Base-by-base conservation (phyloP, 2,888 invertebrate species). In the Pseudococcus longispinus region DNA sequence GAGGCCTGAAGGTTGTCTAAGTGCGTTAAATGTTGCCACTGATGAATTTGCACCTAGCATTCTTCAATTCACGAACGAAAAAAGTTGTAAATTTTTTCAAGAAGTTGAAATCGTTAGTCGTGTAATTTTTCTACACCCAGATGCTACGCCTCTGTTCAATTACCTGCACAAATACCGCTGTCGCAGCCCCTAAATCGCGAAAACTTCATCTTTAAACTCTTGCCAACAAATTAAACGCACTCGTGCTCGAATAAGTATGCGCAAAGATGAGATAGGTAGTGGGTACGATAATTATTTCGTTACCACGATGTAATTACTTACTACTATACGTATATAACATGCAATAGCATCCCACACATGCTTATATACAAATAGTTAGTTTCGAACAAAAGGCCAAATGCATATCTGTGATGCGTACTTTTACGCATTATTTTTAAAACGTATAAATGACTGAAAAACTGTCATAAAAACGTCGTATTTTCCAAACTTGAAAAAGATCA, bases 381-480 rank as follows among this genome's bases (percentile, higher is more conserved):
- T 9, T 13, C 8, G 2, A 20, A 9, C 9, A 23, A 60, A 60
- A 60, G 60, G 23, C 23, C 60, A 60, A 60, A 23, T 20, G 60
- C 23, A 20, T 60, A 60, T 23, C 60, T 60, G 2, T 23, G 60
- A 20, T 60, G 23, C 60, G 23, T 60, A 60, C 60, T 60, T 60
- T 60, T 60, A 60, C 60, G 60, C 60, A 60, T 20, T 60, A 60
- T 60, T 60, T 60, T 60, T 60, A 60, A 60, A 60, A 60, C 60
- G 60, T 23, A 60, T n/a, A 60, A 15, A 60, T 60, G 60, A 60
- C 60, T 60, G 60, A 60, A 70, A 65, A 70, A 70, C 29, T 29
- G 70, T 70, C 70, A 70, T 70, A 70, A 70, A 70, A 70, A 60
- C 60, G 60, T 60, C 70, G 70, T 70, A 70, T 29, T 70, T 70